These are phyloP conservation scores for Tuberolachnus salignus DNA, from an alignment of 2,888 invertebrate genomes.

Conservation along the genomic window DNA sequence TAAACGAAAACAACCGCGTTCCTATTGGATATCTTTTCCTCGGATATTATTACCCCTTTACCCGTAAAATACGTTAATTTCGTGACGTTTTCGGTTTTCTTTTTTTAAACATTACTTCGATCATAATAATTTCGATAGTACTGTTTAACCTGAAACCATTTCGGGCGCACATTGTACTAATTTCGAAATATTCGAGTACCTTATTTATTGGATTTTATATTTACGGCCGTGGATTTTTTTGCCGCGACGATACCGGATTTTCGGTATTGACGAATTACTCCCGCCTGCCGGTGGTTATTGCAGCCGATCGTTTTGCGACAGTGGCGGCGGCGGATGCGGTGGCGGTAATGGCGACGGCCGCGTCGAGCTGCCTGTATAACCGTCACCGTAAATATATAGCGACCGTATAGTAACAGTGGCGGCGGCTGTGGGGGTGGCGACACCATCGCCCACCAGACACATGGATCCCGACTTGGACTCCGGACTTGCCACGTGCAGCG, in stretches of 20 bases:
- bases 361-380: not conserved
- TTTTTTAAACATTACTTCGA: too few species aligned
- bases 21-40: too few species aligned
- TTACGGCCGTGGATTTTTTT: not conserved
- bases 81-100: too few species aligned
- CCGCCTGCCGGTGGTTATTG: not conserved
- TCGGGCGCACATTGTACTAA: too few species aligned
- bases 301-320: conserved; percentile 12
- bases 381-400: not conserved
- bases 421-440: not conserved
- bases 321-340: not conserved
- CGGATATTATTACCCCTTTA: too few species aligned
- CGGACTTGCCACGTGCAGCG: conserved; percentile 62
- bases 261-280: not conserved
- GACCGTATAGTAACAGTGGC: not conserved
- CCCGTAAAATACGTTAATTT: too few species aligned
- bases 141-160: too few species aligned
- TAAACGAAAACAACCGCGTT: too few species aligned
- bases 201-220: too few species aligned
- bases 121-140: too few species aligned
- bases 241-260: not conserved
- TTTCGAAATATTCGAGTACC: too few species aligned
- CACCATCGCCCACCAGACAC: not conserved
- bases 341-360: not conserved
- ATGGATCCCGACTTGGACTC: conserved; percentile 61